Conservation (phyloP, 2,797 vertebrate genomes). For the Macropodus opercularis region DNA sequence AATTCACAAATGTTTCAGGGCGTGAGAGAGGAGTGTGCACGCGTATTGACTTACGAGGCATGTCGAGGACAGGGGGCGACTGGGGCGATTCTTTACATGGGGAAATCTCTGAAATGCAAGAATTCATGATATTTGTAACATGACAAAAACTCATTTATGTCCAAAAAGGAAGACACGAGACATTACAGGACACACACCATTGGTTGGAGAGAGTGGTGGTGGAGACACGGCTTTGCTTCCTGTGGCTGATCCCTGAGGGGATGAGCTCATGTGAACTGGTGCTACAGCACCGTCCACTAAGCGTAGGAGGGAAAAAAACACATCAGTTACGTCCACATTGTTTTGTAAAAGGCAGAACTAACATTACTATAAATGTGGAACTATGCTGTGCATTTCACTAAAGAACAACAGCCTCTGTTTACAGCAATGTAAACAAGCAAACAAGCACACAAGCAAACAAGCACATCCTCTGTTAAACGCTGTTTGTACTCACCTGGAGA, state of each 20-base stretch:
- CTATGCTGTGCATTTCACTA: too few relatives aligned
- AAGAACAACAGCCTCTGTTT: not conserved
- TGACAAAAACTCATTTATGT: not conserved
- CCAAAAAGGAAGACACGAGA: not conserved
- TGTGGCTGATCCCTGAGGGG: constrained; percentile 71
- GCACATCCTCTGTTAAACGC: not conserved
- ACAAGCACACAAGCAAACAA: not conserved
- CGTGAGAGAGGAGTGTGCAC: not conserved
- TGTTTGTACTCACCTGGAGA: constrained; percentile 73
- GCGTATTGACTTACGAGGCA: constrained; percentile 71
- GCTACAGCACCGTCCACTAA: constrained; percentile 69
- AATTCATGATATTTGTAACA: constrained; percentile 4
- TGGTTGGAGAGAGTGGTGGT: constrained; percentile 41
- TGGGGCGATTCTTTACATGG: constrained; percentile 43
- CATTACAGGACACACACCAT: constrained; percentile 51
- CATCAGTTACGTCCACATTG: not conserved
- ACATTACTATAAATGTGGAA: constrained; percentile 7
- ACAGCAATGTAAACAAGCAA: not conserved
- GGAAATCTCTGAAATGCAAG: constrained; percentile 55
- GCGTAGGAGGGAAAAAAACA: constrained; percentile 8
- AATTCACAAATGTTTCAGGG: not conserved
- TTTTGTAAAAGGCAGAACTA: constrained; percentile 9
- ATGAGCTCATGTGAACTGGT: constrained; percentile 64
- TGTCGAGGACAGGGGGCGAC: constrained; percentile 43
- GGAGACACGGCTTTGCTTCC: constrained; percentile 57